Evolutionary conservation across 2,113 vertebrate species (phyloP).

Genomic region (Pterophyllum scalare): DNA sequence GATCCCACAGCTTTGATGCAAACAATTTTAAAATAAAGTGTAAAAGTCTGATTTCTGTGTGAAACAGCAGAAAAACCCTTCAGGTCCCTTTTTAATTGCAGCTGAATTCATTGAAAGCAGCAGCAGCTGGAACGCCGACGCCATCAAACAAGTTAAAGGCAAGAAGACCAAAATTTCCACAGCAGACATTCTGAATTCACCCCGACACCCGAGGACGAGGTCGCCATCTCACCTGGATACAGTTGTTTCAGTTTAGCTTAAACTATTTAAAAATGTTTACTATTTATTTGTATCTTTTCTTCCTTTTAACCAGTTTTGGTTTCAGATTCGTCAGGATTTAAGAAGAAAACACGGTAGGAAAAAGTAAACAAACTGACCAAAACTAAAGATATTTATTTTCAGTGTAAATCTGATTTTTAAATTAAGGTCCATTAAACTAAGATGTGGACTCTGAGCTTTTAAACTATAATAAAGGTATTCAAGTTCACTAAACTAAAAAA

Average conservation of each 20-base stretch:
- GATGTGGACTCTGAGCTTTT: not conserved
- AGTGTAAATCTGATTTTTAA: not conserved
- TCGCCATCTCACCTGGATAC: not conserved
- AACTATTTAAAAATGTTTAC: too few relatives aligned
- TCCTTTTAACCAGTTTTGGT: too few relatives aligned
- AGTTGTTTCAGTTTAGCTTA: too few relatives aligned
- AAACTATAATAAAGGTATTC: not conserved
- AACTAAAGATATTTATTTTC: not conserved
- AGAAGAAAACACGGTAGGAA: too few relatives aligned
- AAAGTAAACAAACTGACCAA: too few relatives aligned
- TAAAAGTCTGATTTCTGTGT: not conserved
- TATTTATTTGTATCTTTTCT: too few relatives aligned
- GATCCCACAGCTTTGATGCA: not conserved
- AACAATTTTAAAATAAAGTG: not conserved
- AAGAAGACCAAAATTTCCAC: not conserved
- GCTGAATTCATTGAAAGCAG: not conserved
- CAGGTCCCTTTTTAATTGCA: slow-evolving; percentile 40
- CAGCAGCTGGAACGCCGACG: not conserved
- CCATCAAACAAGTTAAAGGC: not conserved
- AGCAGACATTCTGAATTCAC: not conserved
- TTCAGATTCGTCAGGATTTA: too few relatives aligned
- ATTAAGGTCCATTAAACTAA: too few relatives aligned
- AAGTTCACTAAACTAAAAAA: not conserved
- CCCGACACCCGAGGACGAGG: not conserved
- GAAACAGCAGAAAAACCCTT: not conserved